These are phyloP conservation scores for Pseudachorutes palmiensis DNA, from an alignment of 1,140 invertebrate species.

Conservation along the genomic window DNA sequence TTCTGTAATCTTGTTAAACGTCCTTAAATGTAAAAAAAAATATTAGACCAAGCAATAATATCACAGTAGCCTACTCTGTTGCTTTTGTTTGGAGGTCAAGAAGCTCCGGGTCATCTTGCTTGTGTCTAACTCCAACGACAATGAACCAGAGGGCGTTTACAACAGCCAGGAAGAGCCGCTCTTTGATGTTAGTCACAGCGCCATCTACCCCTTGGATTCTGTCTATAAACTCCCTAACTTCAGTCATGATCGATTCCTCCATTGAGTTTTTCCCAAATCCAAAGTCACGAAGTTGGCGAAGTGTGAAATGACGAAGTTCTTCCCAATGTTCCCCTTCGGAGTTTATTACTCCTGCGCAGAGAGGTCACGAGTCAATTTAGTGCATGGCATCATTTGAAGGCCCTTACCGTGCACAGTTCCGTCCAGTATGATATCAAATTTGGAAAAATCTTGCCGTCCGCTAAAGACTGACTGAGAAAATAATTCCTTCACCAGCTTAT, in stretches of 20 bases:
- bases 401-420: slow-evolving; percentile 7
- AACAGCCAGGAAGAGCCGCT: background rate
- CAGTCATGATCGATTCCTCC: slow-evolving; percentile 10
- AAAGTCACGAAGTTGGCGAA: slow-evolving; percentile 22
- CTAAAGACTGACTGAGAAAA: slow-evolving; percentile 14
- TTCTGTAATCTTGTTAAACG: slow-evolving; percentile 9
- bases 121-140: slow-evolving; percentile 11
- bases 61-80: too few relatives aligned
- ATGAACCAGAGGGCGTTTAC: slow-evolving; percentile 18
- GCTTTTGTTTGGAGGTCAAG: slow-evolving; percentile 7
- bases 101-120: slow-evolving; percentile 14
- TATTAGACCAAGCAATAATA: too few relatives aligned
- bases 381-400: too few relatives aligned
- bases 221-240: slow-evolving; percentile 13
- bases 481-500: slow-evolving; percentile 17
- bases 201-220: background rate
- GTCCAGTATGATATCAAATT: slow-evolving; percentile 1
- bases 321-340: slow-evolving; percentile 14
- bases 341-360: background rate
- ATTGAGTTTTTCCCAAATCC: slow-evolving; percentile 19
- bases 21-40: too few relatives aligned
- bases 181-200: slow-evolving; percentile 3
- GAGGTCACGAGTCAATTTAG: too few relatives aligned
- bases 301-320: slow-evolving; percentile 5
- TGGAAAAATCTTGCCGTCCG: background rate